These are phyloP conservation scores for Ovis aries DNA, from an alignment of 2,113 vertebrate genomes.

Conservation along the genomic window ARS-UI_Ramb_v3.0 NC_056069.1:39498001-39498500, in stretches of 20 bases:
- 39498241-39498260: not conserved
- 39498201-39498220: not conserved
- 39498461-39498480: not conserved
- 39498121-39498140: not conserved
- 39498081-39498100: not conserved
- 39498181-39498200: not conserved
- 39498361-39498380: not conserved
- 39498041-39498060: not conserved
- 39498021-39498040: not conserved
- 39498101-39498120: not conserved
- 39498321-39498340: not conserved
- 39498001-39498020: not conserved
- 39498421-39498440: not conserved
- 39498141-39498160: not conserved
- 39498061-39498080: not conserved
- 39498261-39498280: not conserved
- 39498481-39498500: not conserved
- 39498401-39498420: not conserved
- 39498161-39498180: not conserved
- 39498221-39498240: constrained; percentile 7
- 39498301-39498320: not conserved
- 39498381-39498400: not conserved
- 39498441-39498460: not conserved
- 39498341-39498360: not conserved
- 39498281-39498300: not conserved